Base-by-base conservation (phyloP, 2,113 vertebrate species). In the Clarias macrocephalus region DNA sequence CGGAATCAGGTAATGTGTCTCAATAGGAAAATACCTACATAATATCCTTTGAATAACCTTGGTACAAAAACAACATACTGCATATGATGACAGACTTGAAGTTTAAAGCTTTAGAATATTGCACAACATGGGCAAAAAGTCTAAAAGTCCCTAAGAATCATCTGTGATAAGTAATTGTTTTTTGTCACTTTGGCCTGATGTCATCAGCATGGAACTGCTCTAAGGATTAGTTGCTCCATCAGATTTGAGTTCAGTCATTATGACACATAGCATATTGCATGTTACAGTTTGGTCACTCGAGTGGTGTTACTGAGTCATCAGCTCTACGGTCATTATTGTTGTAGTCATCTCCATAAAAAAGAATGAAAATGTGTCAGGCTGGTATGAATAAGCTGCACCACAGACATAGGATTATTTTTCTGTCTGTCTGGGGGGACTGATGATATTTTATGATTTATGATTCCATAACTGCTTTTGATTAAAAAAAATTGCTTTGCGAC, bases 161-260 rank as follows among this genome's bases (percentile, higher is more conserved):
- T 68, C 66, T 37, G 87, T 90, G 86, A 90, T 87, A 89, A 63
- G 83, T 65, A 37, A 63, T 93, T 88, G 81, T 59, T 92, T 83
- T 6, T 86, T 89, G 79, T 83, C 77, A 63, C 88, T 54, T 60
- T 73, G 84, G 54, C 42, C 56, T 93, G 91, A 94, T 91, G 91
- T 92, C 92, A 92, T 90, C 86, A 88, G 80, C 19, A 56, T 81
- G 68, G 87, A 68, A 75, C 88, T 84, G 91, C 90, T 88, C 56
- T 85, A 90, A 93, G 88, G 84, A 88, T 89, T 87, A 90, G 18
- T 84, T 72, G 89, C 89, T 89, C 88, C 86, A 88, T 86, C 85
- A 85, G 73, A 77, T n/a, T 19, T 23, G 80, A 16, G 72, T 48
- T 81, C 23, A 30, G 66, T 82, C 79, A 42, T n/a, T 88, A 86